These are phyloP conservation scores for Chloroceryle inda DNA, from an alignment of 2,797 vertebrate species.

Conservation along the genomic window DNA sequence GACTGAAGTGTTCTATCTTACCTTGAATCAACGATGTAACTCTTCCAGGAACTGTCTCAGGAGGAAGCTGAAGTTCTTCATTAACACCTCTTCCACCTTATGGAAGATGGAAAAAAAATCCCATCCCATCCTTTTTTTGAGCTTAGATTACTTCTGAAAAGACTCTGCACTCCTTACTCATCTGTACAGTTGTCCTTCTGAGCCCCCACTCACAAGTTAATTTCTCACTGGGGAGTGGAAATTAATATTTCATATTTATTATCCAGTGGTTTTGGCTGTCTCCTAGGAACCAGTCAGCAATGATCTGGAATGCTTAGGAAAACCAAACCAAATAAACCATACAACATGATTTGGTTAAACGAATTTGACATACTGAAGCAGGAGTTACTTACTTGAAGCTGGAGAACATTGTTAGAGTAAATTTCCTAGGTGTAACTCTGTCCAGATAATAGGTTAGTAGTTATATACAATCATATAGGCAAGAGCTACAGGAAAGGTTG, in stretches of 20 bases:
- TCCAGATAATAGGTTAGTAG: background rate
- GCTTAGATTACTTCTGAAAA: background rate
- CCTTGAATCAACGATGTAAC: background rate
- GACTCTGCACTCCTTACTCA: background rate
- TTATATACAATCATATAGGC: background rate
- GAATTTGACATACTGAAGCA: conserved; percentile 5
- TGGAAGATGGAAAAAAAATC: background rate
- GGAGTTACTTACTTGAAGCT: conserved; percentile 29
- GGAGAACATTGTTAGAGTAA: background rate
- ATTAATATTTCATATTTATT: background rate
- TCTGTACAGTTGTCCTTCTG: background rate
- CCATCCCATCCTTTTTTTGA: background rate
- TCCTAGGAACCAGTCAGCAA: background rate
- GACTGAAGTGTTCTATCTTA: background rate
- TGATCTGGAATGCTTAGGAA: background rate
- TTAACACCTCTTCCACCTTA: background rate
- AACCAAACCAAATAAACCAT: background rate
- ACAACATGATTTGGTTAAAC: background rate
- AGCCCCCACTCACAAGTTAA: background rate
- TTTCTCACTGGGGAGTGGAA: background rate
- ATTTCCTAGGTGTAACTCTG: background rate
- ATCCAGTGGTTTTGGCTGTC: background rate
- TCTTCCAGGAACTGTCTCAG: background rate
- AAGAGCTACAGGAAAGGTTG: background rate
- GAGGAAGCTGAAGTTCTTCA: background rate